Conservation (phyloP, 2,888 invertebrate genomes). For the Drosophila sordidula region DNA sequence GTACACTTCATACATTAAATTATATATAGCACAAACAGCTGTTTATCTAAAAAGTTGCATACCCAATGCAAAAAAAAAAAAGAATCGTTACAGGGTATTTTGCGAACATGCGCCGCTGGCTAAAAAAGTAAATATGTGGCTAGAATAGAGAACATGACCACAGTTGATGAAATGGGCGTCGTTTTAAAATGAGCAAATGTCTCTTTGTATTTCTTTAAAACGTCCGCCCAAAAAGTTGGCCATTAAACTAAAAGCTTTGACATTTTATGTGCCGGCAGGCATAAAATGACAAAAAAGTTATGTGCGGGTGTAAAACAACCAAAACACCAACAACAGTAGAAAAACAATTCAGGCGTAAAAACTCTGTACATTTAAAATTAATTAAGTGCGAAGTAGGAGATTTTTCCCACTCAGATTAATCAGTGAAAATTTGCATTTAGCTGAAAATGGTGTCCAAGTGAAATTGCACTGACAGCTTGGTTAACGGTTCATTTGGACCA, state of each 20-base stretch:
- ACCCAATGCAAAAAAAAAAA: background rate
- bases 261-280: constrained; percentile 12
- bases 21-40: too few relatives aligned
- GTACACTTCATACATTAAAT: too few relatives aligned
- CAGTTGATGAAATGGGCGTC: constrained; percentile 7
- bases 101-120: background rate
- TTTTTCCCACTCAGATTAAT: background rate
- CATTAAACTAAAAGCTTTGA: constrained; percentile 66
- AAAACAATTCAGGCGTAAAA: constrained; percentile 22
- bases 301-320: constrained; percentile 19
- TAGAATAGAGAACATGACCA: background rate
- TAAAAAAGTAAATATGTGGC: background rate
- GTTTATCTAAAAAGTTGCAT: background rate
- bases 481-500: constrained; percentile 2
- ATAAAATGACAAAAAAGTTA: constrained; percentile 3
- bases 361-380: constrained; percentile 27
- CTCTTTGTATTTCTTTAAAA: constrained; percentile 1
- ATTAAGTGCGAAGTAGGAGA: constrained; percentile 21
- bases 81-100: constrained; percentile 4
- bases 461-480: constrained; percentile 8
- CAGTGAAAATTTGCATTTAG: background rate
- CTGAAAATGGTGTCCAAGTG: background rate
- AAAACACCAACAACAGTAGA: background rate
- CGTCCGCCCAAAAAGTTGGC: constrained; percentile 3
- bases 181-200: constrained; percentile 9